A percentile compares a stretch with the other conserved stretches of the same genome.
Evolutionary conservation across 2,113 vertebrate genomes (phyloP).

Genomic region (Pangasianodon gigas): DNA sequence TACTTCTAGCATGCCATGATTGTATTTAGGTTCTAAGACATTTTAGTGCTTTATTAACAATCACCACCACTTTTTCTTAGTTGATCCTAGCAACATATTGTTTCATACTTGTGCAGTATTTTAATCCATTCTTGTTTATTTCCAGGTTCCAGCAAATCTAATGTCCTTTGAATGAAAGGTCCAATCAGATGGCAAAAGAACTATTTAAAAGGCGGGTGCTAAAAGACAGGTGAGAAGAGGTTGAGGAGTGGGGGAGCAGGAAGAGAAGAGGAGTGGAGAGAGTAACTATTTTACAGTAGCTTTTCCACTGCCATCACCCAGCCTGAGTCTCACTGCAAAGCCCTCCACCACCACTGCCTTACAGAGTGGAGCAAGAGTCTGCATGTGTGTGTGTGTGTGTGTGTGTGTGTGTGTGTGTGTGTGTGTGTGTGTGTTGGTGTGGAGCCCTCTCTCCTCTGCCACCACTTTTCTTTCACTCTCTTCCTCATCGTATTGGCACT

Average conservation of each 20-base stretch:
- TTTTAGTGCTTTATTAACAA: background rate
- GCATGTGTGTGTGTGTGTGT: slow-evolving; percentile 26
- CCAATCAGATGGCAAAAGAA: slow-evolving; percentile 52
- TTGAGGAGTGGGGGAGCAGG: background rate
- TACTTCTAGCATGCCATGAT: background rate
- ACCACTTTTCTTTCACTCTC: slow-evolving; percentile 35
- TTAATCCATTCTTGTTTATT: background rate
- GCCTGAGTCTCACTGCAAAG: slow-evolving; percentile 60
- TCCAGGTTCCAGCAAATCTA: slow-evolving; percentile 94
- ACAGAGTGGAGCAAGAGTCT: slow-evolving; percentile 73
- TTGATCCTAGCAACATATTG: background rate
- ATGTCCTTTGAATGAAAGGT: slow-evolving; percentile 93
- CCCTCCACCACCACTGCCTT: slow-evolving; percentile 91
- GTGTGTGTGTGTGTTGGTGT: background rate
- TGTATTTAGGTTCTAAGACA: background rate
- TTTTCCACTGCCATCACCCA: slow-evolving; percentile 80
- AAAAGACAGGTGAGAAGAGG: background rate
- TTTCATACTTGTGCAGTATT: too few species aligned
- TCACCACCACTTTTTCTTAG: background rate
- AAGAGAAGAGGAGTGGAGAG: slow-evolving; percentile 34
- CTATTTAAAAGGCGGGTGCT: slow-evolving; percentile 26
- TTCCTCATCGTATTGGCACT: background rate
- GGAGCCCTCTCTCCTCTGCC: slow-evolving; percentile 53
- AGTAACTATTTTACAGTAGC: slow-evolving; percentile 55
- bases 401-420: background rate